Evolutionary conservation across 2,797 vertebrate species (phyloP).

Genomic region (Coregonus ussuriensis): DNA sequence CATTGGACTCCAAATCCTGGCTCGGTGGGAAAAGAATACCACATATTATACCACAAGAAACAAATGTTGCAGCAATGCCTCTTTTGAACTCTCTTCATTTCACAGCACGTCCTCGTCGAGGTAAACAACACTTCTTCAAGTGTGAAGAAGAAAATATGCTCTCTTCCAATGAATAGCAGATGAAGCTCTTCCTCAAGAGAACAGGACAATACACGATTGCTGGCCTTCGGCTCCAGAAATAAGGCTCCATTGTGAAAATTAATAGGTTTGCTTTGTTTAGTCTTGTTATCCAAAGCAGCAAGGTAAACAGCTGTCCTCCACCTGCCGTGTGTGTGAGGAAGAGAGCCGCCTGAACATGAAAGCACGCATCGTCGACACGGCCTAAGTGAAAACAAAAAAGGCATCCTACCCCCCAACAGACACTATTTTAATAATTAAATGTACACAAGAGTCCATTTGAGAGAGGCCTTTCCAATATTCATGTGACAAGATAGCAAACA

Average conservation of each 20-base stretch:
- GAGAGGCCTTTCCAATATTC: conserved; percentile 68
- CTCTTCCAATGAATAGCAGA: not conserved
- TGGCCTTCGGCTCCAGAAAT: not conserved
- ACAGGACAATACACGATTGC: not conserved
- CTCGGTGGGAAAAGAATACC: not conserved
- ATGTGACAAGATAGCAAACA: conserved; percentile 72
- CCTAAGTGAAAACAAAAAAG: conserved; percentile 40
- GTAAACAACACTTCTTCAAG: conserved; percentile 1
- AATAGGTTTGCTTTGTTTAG: not conserved
- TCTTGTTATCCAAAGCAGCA: not conserved
- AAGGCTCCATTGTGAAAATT: not conserved
- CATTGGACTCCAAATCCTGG: not conserved
- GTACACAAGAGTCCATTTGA: conserved; percentile 62
- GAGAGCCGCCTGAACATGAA: conserved; percentile 25
- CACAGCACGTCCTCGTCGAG: conserved; percentile 1
- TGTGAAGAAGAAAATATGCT: not conserved
- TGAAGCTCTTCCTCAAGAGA: not conserved
- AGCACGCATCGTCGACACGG: conserved; percentile 30
- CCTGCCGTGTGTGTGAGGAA: not conserved
- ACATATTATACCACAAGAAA: not conserved
- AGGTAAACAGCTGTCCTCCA: not conserved
- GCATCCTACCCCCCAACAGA: conserved; percentile 48
- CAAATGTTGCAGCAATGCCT: not conserved
- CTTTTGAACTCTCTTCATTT: conserved; percentile 10
- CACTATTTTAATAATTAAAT: conserved; percentile 66